phyloP scores from a whole-genome alignment of 2,113 vertebrate genomes.

The Dicentrarchus labrax region DNA sequence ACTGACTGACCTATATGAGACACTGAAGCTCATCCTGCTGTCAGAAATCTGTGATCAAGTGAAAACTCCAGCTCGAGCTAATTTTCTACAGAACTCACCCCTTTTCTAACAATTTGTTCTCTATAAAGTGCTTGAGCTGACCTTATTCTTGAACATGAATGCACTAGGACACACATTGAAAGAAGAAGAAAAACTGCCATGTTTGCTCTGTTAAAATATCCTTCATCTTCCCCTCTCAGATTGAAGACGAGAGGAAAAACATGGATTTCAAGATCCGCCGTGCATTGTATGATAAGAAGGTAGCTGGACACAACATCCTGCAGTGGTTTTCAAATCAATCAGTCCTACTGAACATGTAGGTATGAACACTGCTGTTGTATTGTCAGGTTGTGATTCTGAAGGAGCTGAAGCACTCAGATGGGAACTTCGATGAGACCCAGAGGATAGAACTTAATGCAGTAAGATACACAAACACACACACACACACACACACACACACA shows the following conservation, averaged over 20 bases:
- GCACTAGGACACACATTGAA: neutral
- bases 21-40: neutral
- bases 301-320: constrained; percentile 28
- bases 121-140: neutral
- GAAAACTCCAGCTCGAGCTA: neutral
- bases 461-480: constrained; percentile 29
- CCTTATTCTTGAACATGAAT: neutral
- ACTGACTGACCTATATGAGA: no score
- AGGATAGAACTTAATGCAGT: constrained; percentile 94
- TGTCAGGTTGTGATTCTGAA: constrained; percentile 93
- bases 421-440: constrained; percentile 92
- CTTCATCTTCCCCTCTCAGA: constrained; percentile 79
- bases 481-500: neutral
- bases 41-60: neutral
- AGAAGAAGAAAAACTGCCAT: neutral
- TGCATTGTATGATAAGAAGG: constrained; percentile 96
- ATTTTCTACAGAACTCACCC: neutral
- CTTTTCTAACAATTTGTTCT: neutral
- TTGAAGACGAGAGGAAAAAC: constrained; percentile 92
- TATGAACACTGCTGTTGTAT: constrained; percentile 13
- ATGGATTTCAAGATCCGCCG: constrained; percentile 84
- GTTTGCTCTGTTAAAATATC: neutral
- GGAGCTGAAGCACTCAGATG: constrained; percentile 91
- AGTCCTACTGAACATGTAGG: neutral
- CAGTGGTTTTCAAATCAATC: neutral